These are phyloP conservation scores for Paracyclopina nana DNA, from an alignment of 1,140 invertebrate species.

Conservation along the genomic window DNA sequence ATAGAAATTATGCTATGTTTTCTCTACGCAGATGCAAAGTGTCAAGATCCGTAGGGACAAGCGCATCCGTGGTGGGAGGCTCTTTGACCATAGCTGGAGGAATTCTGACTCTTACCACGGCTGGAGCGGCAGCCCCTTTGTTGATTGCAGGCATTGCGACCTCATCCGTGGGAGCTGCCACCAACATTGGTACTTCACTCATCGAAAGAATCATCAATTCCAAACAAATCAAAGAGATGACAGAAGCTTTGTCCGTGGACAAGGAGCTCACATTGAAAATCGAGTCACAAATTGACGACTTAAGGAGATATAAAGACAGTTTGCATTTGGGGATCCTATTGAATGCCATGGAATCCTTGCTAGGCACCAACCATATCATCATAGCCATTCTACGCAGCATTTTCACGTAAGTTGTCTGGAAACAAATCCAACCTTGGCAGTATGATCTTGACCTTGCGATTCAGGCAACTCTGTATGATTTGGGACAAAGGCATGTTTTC, in stretches of 20 bases:
- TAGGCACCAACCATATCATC: not conserved
- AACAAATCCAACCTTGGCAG: too few relatives aligned
- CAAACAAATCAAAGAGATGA: not conserved
- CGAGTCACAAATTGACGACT: constrained; percentile 7
- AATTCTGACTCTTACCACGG: constrained; percentile 5
- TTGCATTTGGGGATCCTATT: not conserved
- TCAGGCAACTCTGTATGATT: too few relatives aligned
- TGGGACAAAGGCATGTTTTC: too few relatives aligned
- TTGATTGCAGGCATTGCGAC: constrained; percentile 11
- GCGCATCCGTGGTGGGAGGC: constrained; percentile 4
- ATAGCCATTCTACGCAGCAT: not conserved
- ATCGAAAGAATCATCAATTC: constrained; percentile 4
- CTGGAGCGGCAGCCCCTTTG: constrained; percentile 4
- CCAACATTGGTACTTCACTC: constrained; percentile 4
- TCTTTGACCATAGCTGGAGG: constrained; percentile 9
- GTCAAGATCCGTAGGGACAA: not conserved
- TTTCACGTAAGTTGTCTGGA: too few relatives aligned
- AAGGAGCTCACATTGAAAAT: constrained; percentile 10
- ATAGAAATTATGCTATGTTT: not conserved
- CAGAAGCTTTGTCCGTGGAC: not conserved
- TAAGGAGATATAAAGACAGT: not conserved
- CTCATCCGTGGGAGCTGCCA: constrained; percentile 7
- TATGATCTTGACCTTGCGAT: too few relatives aligned
- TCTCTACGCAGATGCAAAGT: not conserved
- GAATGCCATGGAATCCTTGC: not conserved